Conservation (phyloP, 2,113 vertebrate species). For the Gobiocypris rarus region DNA sequence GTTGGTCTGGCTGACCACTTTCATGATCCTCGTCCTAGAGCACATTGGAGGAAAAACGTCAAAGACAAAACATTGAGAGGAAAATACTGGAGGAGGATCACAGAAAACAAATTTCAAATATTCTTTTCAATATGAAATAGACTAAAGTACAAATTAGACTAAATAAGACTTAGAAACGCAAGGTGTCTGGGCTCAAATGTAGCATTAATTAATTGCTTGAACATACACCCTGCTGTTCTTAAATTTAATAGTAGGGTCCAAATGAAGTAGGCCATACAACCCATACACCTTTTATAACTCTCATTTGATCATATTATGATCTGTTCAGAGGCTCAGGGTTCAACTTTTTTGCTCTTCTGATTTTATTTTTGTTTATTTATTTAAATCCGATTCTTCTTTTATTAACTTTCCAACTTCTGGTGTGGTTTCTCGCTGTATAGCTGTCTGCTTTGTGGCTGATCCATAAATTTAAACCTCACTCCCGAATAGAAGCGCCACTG, state of each 20-base stretch:
- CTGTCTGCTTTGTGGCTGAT: neutral
- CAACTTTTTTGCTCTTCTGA: slow-evolving; percentile 40
- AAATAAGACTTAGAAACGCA: neutral
- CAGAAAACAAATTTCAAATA: neutral
- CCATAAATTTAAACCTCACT: neutral
- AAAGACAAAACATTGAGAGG: neutral
- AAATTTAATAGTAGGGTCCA: slow-evolving; percentile 47
- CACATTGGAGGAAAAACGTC: neutral
- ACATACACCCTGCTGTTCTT: slow-evolving; percentile 46
- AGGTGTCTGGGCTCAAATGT: slow-evolving; percentile 37
- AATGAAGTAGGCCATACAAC: slow-evolving; percentile 23
- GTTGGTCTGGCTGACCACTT: neutral
- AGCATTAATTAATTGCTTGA: slow-evolving; percentile 28
- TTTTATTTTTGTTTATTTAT: neutral
- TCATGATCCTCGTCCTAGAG: slow-evolving; percentile 18
- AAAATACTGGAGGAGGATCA: slow-evolving; percentile 26
- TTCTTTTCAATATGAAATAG: neutral
- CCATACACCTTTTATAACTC: neutral
- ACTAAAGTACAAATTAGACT: neutral
- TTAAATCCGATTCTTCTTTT: neutral
- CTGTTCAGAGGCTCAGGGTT: slow-evolving; percentile 48
- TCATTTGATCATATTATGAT: neutral
- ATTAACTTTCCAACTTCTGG: neutral
- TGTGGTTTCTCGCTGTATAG: neutral
- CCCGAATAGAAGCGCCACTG: too few species aligned